These are phyloP conservation scores for Callyntrura guangdongensis DNA, from an alignment of 2,888 invertebrate genomes.

Conservation along the genomic window DNA sequence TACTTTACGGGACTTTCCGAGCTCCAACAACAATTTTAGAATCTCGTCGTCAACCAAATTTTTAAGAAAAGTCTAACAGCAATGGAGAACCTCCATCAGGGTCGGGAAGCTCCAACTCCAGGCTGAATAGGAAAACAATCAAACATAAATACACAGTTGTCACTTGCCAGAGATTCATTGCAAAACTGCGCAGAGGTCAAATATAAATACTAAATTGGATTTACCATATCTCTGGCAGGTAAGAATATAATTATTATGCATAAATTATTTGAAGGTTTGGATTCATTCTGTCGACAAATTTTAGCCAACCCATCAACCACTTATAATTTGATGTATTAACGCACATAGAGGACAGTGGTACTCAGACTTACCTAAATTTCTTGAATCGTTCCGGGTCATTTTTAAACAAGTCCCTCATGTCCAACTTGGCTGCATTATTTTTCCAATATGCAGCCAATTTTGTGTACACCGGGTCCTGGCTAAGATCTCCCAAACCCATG, in stretches of 20 bases:
- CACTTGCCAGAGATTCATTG: no score
- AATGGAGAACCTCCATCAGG: constrained; percentile 94
- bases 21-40: constrained; percentile 90
- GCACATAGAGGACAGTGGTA: constrained; percentile 22
- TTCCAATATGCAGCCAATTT: constrained; percentile 92
- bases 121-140: constrained; percentile 56
- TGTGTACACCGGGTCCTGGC: constrained; percentile 90
- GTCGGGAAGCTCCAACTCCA: constrained; percentile 79
- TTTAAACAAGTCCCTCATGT: constrained; percentile 93
- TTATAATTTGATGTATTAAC: no score
- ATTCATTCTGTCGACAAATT: no score
- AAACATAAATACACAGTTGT: constrained; percentile 28
- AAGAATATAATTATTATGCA: no score
- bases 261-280: no score
- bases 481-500: constrained; percentile 86
- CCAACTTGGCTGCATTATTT: constrained; percentile 90
- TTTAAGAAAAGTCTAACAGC: constrained; percentile 98
- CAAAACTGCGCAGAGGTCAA: no score
- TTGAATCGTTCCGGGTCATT: constrained; percentile 93
- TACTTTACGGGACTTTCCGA: constrained; percentile 92
- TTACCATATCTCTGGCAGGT: no score
- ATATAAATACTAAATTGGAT: no score
- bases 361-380: constrained; percentile 92
- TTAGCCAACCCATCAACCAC: no score
- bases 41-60: constrained; percentile 94